Evolutionary conservation across 2,113 vertebrate genomes (phyloP).

Genomic region (Solea solea): DNA sequence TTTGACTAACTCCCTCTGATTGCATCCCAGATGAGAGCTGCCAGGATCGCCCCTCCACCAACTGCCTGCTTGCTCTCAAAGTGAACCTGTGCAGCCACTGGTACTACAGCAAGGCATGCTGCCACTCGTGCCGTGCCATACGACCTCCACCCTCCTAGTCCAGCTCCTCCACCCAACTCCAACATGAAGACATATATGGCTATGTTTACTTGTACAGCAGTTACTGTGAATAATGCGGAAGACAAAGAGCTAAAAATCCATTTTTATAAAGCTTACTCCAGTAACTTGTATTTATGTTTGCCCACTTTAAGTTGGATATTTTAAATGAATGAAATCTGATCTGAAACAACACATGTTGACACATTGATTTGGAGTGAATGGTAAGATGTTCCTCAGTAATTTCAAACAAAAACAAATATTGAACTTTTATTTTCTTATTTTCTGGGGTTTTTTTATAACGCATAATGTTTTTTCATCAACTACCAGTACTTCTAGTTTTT

Average conservation of each 20-base stretch:
- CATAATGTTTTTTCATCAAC: too few species aligned
- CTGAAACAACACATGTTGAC: not conserved
- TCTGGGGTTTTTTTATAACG: too few species aligned
- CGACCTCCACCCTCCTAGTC: conserved; percentile 65
- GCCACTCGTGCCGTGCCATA: conserved; percentile 88
- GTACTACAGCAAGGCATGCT: conserved; percentile 99
- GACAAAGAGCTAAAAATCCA: not conserved
- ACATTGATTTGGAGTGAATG: too few species aligned
- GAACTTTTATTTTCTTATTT: too few species aligned
- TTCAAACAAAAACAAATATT: too few species aligned
- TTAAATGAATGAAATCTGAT: conserved; percentile 11
- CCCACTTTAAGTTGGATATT: not conserved
- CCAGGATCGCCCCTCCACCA: conserved; percentile 95
- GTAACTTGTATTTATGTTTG: not conserved
- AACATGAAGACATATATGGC: conserved; percentile 7
- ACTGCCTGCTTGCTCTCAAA: conserved; percentile 96
- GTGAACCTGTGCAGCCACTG: conserved; percentile 98
- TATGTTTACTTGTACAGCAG: conserved; percentile 14
- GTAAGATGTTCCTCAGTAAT: too few species aligned
- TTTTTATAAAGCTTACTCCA: conserved; percentile 2
- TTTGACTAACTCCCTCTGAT: not conserved
- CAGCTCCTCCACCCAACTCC: conserved; percentile 3
- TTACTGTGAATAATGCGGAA: conserved; percentile 43
- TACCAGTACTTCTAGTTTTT: too few species aligned
- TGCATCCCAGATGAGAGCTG: conserved; percentile 91